These are phyloP conservation scores for Orientallactaga bullata DNA, from an alignment of 2,113 vertebrate genomes.

Conservation along the genomic window DNA sequence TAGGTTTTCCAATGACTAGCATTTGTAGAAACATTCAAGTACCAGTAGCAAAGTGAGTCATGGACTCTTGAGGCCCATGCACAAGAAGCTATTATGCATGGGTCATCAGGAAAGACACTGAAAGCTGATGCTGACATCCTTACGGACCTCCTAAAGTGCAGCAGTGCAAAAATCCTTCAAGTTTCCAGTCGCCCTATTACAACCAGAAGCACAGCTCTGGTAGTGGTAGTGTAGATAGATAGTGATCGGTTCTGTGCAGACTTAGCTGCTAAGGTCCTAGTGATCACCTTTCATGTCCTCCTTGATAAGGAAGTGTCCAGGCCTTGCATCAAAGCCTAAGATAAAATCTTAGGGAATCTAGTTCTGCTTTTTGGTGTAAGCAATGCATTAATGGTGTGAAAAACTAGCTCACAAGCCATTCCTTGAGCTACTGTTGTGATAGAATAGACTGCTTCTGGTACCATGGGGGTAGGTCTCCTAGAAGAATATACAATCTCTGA, in stretches of 20 bases:
- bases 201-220: neutral
- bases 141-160: slow-evolving; percentile 21
- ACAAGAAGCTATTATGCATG: slow-evolving; percentile 24
- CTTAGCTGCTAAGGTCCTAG: neutral
- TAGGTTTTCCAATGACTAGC: neutral
- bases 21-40: slow-evolving; percentile 16
- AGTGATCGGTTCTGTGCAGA: slow-evolving; percentile 13
- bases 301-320: slow-evolving; percentile 61
- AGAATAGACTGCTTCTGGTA: slow-evolving; percentile 76
- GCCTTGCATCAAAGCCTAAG: slow-evolving; percentile 67
- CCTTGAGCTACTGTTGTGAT: slow-evolving; percentile 76
- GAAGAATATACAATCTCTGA: slow-evolving; percentile 72
- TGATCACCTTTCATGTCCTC: slow-evolving; percentile 59
- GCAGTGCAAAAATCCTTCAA: slow-evolving; percentile 40
- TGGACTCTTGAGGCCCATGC: neutral
- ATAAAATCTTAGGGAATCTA: slow-evolving; percentile 56
- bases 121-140: slow-evolving; percentile 50
- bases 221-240: neutral
- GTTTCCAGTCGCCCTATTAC: slow-evolving; percentile 20
- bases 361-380: slow-evolving; percentile 75
- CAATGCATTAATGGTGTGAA: slow-evolving; percentile 78
- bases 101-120: slow-evolving; percentile 63
- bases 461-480: slow-evolving; percentile 73
- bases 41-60: slow-evolving; percentile 10
- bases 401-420: slow-evolving; percentile 68